Conservation (phyloP, 2,888 invertebrate genomes). For the Euplexia lucipara region DNA sequence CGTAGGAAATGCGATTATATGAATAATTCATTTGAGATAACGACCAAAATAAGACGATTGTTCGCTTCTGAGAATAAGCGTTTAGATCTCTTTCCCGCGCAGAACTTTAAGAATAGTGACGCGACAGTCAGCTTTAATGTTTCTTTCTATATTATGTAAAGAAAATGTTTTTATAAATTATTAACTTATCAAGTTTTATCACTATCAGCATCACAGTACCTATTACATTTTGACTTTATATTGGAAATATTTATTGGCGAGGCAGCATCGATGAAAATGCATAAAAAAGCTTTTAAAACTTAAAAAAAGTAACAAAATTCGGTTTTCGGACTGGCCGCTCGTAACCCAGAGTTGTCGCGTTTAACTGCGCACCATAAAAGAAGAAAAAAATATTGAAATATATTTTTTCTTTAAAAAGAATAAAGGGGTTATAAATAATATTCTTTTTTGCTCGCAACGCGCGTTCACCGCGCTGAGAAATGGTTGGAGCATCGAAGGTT, state of each 20-base stretch:
- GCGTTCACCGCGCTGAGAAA: conserved; percentile 61
- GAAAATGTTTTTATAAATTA: conserved; percentile 9
- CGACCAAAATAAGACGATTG: conserved; percentile 86
- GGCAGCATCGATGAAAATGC: conserved; percentile 28
- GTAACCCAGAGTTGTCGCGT: conserved; percentile 76
- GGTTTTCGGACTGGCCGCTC: conserved; percentile 72
- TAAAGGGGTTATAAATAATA: conserved; percentile 80
- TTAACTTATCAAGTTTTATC: neutral
- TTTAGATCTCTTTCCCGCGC: conserved; percentile 72
- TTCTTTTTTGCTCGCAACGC: conserved; percentile 70
- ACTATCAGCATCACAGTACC: too few species aligned
- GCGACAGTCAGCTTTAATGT: conserved; percentile 26
- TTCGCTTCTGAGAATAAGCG: conserved; percentile 81
- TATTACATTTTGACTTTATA: neutral
- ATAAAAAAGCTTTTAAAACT: conserved; percentile 38
- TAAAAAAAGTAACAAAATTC: conserved; percentile 59
- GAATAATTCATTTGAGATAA: conserved; percentile 86
- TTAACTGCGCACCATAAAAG: conserved; percentile 79
- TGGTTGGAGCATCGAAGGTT: conserved; percentile 53
- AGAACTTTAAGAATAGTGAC: conserved; percentile 47
- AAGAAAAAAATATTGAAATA: conserved; percentile 65
- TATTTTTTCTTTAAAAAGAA: conserved; percentile 75
- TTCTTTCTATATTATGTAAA: conserved; percentile 11
- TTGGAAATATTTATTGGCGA: conserved; percentile 8
- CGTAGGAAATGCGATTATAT: conserved; percentile 84